phyloP scores from a whole-genome alignment of 2,888 invertebrate genomes.

The Osedax fenrisi region DNA sequence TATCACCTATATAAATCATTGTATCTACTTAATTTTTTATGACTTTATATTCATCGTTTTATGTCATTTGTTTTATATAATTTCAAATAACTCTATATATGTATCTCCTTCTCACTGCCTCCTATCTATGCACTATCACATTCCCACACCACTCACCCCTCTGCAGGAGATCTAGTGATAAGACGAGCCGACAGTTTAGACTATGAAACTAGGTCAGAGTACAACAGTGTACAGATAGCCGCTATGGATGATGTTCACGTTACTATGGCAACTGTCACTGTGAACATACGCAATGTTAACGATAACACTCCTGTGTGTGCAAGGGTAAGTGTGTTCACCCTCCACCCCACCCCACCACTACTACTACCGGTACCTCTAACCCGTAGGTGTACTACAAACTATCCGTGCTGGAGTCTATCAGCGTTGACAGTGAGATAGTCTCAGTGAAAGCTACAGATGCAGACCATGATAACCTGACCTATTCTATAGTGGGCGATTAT shows the following conservation, averaged over 20 bases:
- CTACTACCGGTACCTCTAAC: no score
- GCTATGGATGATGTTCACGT: neutral
- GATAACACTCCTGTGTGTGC: neutral
- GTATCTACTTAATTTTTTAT: no score
- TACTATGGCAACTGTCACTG: neutral
- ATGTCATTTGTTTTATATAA: no score
- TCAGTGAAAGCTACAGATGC: slow-evolving; percentile 45
- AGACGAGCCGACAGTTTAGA: neutral
- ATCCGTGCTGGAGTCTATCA: slow-evolving; percentile 47
- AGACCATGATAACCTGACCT: slow-evolving; percentile 39
- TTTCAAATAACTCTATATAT: no score
- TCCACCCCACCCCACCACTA: no score
- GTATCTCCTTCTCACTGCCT: no score
- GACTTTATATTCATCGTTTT: no score
- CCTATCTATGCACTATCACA: no score
- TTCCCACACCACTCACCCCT: no score
- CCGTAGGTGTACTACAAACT: slow-evolving; percentile 38
- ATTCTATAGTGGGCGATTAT: slow-evolving; percentile 44
- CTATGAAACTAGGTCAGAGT: neutral
- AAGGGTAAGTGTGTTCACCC: neutral
- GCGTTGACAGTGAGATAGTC: slow-evolving; percentile 45
- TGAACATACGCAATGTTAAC: neutral
- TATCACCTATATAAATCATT: no score
- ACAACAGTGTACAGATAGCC: neutral
- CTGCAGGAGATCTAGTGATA: neutral